These are phyloP conservation scores for Dromaius novaehollandiae DNA, from an alignment of 2,113 vertebrate genomes.

Conservation along the genomic window DNA sequence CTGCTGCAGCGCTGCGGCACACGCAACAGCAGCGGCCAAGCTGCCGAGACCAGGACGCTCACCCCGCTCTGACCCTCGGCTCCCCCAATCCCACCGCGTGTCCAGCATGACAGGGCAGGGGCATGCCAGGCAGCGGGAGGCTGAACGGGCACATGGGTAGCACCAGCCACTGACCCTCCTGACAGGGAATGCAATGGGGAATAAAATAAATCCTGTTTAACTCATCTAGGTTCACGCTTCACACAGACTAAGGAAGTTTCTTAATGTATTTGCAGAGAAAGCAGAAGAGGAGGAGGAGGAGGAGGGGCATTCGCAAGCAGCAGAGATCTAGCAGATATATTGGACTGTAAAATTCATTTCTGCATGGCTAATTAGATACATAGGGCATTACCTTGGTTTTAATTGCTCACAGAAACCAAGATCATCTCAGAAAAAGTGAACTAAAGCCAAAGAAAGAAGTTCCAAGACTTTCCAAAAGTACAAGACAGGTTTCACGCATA, in stretches of 20 bases:
- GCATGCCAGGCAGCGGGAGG: too few species aligned
- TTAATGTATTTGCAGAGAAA: not conserved
- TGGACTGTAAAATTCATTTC: not conserved
- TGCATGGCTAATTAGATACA: not conserved
- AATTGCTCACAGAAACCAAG: not conserved
- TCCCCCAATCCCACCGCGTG: too few species aligned
- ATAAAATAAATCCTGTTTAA: not conserved
- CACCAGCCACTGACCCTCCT: too few species aligned
- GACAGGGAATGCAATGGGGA: not conserved
- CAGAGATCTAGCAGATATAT: not conserved
- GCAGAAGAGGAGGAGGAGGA: not conserved
- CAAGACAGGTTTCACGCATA: not conserved
- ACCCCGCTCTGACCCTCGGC: too few species aligned
- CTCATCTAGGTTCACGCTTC: not conserved
- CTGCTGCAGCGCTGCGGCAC: not conserved
- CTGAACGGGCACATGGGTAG: too few species aligned
- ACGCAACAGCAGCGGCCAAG: not conserved
- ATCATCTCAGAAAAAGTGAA: not conserved
- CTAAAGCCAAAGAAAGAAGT: not conserved
- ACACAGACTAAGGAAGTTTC: not conserved
- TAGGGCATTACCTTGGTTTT: not conserved
- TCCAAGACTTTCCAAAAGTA: not conserved
- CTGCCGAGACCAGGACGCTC: not conserved
- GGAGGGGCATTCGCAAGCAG: not conserved
- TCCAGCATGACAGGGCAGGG: too few species aligned